Evolutionary conservation across 2,113 vertebrate genomes (phyloP).

Genomic region (Lathamus discolor): DNA sequence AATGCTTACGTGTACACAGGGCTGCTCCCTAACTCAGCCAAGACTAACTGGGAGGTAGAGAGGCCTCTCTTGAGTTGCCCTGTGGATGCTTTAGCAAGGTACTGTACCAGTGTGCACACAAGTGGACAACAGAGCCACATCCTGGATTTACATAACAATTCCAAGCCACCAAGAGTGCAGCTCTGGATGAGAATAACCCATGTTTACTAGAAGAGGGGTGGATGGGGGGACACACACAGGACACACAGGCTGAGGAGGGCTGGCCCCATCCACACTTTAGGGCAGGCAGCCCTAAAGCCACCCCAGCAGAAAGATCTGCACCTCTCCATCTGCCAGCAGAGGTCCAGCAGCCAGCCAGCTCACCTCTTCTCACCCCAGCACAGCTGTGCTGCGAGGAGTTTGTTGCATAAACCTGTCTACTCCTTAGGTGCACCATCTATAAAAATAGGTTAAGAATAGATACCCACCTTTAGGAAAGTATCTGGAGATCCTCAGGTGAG

Average conservation of each 20-base stretch:
- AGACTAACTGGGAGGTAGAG: neutral
- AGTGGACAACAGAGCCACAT: neutral
- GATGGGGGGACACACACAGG: neutral
- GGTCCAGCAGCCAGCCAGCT: neutral
- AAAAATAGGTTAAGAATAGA: neutral
- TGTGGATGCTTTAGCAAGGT: neutral
- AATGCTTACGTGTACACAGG: neutral
- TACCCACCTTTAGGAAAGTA: neutral
- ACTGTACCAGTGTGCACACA: accelerated
- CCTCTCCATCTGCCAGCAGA: neutral
- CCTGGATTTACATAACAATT: neutral
- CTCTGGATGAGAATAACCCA: neutral
- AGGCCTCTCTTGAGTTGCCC: accelerated
- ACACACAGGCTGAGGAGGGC: neutral
- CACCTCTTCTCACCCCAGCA: neutral
- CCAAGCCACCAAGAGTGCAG: neutral
- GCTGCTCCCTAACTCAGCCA: neutral
- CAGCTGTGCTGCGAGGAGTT: neutral
- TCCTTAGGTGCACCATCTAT: neutral
- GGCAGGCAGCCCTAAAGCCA: neutral
- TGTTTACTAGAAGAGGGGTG: neutral
- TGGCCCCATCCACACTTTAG: neutral
- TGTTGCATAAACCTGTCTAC: neutral
- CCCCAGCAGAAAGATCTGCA: neutral
- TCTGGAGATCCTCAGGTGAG: neutral